Conservation (phyloP, 2,113 vertebrate genomes). For the Crotophaga sulcirostris region DNA sequence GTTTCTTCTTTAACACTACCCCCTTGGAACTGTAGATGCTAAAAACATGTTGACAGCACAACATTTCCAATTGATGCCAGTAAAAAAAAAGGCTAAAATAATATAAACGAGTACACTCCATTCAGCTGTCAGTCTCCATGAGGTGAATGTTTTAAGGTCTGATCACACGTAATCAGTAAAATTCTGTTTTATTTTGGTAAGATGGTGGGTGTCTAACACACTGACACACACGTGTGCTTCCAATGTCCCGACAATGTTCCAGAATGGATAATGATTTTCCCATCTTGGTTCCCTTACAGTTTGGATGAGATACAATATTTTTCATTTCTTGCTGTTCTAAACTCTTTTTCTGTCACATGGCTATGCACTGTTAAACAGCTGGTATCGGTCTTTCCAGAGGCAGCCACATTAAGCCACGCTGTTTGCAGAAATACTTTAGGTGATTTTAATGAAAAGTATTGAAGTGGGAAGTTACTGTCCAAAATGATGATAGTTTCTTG, state of each 20-base stretch:
- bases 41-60: neutral
- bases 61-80: neutral
- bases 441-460: neutral
- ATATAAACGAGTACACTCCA: neutral
- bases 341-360: neutral
- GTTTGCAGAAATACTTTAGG: neutral
- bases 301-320: conserved; percentile 1
- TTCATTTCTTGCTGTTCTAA: neutral
- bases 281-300: neutral
- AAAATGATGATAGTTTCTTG: neutral
- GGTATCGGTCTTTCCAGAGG: neutral
- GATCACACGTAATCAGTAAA: neutral
- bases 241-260: neutral
- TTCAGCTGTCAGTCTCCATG: neutral
- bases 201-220: neutral
- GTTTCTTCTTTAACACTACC: neutral
- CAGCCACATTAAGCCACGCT: neutral
- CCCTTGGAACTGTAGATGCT: neutral
- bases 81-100: neutral
- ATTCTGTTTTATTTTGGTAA: neutral
- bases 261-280: neutral
- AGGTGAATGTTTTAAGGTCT: neutral
- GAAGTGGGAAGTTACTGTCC: neutral
- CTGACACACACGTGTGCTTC: accelerated
- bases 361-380: neutral